phyloP scores from a whole-genome alignment of 2,888 invertebrate species.

The Drosophila helvetica region DNA sequence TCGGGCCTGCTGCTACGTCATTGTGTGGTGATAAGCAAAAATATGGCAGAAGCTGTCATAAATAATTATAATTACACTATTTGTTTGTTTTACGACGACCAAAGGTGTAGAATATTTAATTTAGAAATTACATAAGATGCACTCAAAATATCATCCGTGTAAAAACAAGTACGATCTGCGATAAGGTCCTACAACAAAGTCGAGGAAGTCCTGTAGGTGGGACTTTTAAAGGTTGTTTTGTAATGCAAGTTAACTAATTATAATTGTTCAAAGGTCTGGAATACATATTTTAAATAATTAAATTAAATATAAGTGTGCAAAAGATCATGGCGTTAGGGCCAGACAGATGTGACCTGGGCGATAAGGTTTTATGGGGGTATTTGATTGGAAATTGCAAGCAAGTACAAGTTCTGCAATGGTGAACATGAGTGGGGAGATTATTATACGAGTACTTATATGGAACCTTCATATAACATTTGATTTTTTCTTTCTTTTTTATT shows the following conservation, averaged over 20 bases:
- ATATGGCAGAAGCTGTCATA: slow-evolving; percentile 21
- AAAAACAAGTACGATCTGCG: background rate
- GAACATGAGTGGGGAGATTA: background rate
- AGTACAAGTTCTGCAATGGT: background rate
- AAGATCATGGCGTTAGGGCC: background rate
- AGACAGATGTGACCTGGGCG: background rate
- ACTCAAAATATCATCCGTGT: background rate
- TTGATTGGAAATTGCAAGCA: background rate
- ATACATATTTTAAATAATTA: background rate
- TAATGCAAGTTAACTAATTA: background rate
- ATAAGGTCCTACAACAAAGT: slow-evolving; percentile 24
- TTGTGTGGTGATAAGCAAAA: slow-evolving; percentile 24
- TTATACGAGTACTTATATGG: background rate
- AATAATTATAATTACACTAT: slow-evolving; percentile 1
- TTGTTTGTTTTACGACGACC: slow-evolving; percentile 15
- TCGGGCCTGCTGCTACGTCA: slow-evolving; percentile 26
- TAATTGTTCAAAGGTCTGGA: background rate
- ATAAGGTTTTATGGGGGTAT: background rate
- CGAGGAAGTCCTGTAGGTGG: background rate
- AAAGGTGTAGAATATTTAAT: slow-evolving; percentile 34
- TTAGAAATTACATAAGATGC: slow-evolving; percentile 15
- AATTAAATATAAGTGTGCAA: background rate
- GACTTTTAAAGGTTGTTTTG: background rate
- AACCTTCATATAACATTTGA: background rate
- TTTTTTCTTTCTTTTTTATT: background rate